These are phyloP conservation scores for Mallotus villosus DNA, from an alignment of 2,797 vertebrate genomes.

Conservation along the genomic window DNA sequence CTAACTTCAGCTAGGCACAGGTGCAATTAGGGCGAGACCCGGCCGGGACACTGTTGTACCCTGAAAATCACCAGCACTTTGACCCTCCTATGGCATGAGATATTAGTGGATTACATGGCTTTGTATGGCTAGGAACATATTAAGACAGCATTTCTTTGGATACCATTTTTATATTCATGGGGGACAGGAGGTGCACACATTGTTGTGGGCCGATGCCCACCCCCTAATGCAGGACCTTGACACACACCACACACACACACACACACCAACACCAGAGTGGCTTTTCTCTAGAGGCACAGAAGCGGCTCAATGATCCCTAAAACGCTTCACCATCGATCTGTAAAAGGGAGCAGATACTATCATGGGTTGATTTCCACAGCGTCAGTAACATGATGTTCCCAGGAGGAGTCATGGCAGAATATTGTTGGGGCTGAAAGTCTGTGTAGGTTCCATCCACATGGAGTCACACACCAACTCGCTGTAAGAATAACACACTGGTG, in stretches of 20 bases:
- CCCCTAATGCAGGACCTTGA: no score
- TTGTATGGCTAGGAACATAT: no score
- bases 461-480: background rate
- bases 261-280: background rate
- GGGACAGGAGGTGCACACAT: no score
- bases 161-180: no score
- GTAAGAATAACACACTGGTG: background rate
- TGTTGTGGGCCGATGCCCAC: no score
- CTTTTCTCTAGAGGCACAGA: constrained; percentile 43
- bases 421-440: background rate
- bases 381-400: constrained; percentile 4
- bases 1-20: no score
- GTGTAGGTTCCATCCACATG: background rate
- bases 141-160: no score
- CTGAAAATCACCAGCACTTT: no score
- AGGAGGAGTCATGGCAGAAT: constrained; percentile 8
- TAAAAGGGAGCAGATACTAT: background rate
- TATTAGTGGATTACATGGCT: no score
- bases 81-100: no score
- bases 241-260: background rate
- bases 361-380: background rate
- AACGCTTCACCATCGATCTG: constrained; percentile 38
- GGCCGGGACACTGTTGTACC: no score
- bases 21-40: no score
- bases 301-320: constrained; percentile 28